Evolutionary conservation across 2,113 vertebrate species (phyloP), one percentile per base, ranked within the genome.

Genomic region (Tyto alba): DNA sequence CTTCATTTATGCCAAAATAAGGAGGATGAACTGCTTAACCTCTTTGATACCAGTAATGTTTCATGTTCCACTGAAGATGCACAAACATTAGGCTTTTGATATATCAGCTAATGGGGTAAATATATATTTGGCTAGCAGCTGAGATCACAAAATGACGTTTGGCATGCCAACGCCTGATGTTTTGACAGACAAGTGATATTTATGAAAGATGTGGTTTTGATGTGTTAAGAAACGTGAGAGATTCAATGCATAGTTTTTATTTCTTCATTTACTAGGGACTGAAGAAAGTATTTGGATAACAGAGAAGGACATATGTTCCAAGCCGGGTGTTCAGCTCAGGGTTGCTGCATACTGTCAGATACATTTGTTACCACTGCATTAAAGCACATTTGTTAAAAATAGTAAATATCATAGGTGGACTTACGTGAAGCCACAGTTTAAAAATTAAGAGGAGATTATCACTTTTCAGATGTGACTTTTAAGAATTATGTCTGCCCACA

Each of bases 121-220:
- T 43, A 50, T 53, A 85, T 68, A 60, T 81, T n/a, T n/a, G 77
- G 38, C 78, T 96, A 69, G 74, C 69, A 91, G 90, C 74, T 56
- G 9, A 56, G 87, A 63, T 85, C 60, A 83, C 64, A 85, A 71
- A 92, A 88, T 52, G 36, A 22, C 25, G 7, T 88, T 81, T 59
- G 60, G 60, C 3, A 11, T 88, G 69, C 91, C 73, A 62, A 83
- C 53, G 67, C 63, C 84, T 92, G 57, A 57, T 90, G 55, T 69
- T 10, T 45, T 93, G 88, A 89, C 68, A 93, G 74, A 71, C 40
- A 66, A 82, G 67, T 91, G 84, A 52, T 53, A 7, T 90, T 95
- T 85, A 63, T 94, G 85, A 85, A 95, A 96, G 74, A 84, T 52
- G 47, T 26, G n/a, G 8, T 79, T 95, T 91, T 83, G 74, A 91